These are phyloP conservation scores for Ramphastos sulfuratus DNA, from an alignment of 2,113 vertebrate species.

Conservation along the genomic window DNA sequence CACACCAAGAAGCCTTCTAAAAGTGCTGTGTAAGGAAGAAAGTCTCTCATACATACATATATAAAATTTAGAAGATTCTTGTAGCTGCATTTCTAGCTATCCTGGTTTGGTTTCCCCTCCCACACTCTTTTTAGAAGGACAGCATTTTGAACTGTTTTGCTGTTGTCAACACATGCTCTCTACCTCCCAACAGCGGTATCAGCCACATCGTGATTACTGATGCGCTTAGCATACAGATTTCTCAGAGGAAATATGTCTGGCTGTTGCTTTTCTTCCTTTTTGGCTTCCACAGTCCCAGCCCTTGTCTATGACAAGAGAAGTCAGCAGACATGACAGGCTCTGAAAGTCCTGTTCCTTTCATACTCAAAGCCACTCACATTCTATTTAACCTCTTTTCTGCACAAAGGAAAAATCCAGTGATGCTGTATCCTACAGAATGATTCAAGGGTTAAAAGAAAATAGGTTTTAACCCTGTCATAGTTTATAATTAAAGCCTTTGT, in stretches of 20 bases:
- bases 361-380: not conserved
- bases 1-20: not conserved
- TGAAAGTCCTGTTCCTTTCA: not conserved
- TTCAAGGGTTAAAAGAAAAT: not conserved
- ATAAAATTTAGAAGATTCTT: not conserved
- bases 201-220: not conserved
- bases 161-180: not conserved
- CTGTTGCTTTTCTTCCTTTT: not conserved
- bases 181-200: not conserved
- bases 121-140: not conserved
- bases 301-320: not conserved
- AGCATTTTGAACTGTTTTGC: not conserved
- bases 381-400: not conserved
- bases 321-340: not conserved
- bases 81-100: not conserved
- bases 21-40: not conserved
- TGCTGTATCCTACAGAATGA: not conserved
- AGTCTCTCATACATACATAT: not conserved
- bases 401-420: not conserved
- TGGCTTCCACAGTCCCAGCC: not conserved
- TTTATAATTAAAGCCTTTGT: not conserved
- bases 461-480: not conserved
- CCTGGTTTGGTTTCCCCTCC: not conserved
- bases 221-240: not conserved
- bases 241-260: not conserved